phyloP scores from a whole-genome alignment of 2,113 vertebrate species.

The Triplophysa dalaica region DNA sequence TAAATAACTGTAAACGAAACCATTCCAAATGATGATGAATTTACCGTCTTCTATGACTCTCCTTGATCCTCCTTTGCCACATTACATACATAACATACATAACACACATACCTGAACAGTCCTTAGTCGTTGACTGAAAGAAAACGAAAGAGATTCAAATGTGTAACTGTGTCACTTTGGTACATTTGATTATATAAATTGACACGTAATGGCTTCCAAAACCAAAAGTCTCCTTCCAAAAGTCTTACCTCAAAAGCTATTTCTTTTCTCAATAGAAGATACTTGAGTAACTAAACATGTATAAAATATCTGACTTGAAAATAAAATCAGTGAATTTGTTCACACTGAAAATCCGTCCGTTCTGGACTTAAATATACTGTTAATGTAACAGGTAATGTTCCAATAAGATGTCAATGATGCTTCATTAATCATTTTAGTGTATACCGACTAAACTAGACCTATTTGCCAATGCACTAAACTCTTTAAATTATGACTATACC shows the following conservation, averaged over 20 bases:
- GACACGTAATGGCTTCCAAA: not conserved
- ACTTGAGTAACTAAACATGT: not conserved
- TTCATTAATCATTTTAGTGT: too few species aligned
- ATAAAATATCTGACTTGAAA: not conserved
- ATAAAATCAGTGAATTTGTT: not conserved
- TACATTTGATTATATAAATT: not conserved
- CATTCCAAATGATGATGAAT: too few species aligned
- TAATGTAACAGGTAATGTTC: too few species aligned
- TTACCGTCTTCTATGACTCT: too few species aligned
- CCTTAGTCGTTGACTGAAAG: constrained; percentile 1
- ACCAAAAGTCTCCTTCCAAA: too few species aligned
- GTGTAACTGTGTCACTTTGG: not conserved
- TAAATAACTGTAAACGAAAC: too few species aligned
- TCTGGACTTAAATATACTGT: too few species aligned
- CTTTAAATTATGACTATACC: too few species aligned
- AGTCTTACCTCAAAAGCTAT: not conserved
- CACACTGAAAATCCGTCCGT: not conserved
- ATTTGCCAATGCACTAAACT: too few species aligned
- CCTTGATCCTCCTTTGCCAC: not conserved
- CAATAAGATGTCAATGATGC: too few species aligned
- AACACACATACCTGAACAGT: constrained; percentile 8
- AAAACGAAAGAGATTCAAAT: not conserved
- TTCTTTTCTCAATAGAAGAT: not conserved
- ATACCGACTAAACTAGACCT: too few species aligned
- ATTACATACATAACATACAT: too few species aligned